Evolutionary conservation across 2,113 vertebrate species (phyloP).

Genomic region (Cynoglossus semilaevis): DNA sequence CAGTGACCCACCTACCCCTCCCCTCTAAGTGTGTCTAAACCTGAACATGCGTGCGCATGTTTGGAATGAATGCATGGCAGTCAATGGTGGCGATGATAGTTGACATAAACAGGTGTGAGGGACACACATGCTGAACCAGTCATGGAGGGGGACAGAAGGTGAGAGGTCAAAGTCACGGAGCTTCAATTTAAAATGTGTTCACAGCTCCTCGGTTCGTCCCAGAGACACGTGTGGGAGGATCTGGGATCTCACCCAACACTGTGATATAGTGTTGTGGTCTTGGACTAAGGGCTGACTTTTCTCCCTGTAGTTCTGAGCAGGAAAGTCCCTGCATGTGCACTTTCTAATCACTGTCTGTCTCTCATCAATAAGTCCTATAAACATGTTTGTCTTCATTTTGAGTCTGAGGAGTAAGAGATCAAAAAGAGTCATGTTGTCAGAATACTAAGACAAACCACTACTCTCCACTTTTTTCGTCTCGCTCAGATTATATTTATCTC

Average conservation of each 20-base stretch:
- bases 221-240: conserved; percentile 12
- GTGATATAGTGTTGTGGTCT: conserved; percentile 18
- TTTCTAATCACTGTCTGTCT: too few species aligned
- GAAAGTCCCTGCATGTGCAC: neutral
- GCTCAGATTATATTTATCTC: neutral
- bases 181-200: neutral
- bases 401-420: too few species aligned
- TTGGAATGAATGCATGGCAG: conserved; percentile 29
- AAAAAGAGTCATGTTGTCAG: neutral
- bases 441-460: neutral
- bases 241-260: conserved; percentile 24
- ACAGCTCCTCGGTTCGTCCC: conserved; percentile 13
- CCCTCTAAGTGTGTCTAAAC: neutral
- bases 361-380: too few species aligned
- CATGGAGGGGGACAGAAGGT: conserved; percentile 48
- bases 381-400: too few species aligned
- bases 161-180: conserved; percentile 51
- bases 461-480: neutral
- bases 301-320: neutral
- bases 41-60: neutral
- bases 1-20: neutral
- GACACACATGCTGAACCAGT: conserved; percentile 15
- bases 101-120: conserved; percentile 68
- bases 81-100: conserved; percentile 31
- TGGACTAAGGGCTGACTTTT: conserved; percentile 7